Base-by-base conservation (phyloP, 2,113 vertebrate genomes). In the Chloropsis cyanopogon region DNA sequence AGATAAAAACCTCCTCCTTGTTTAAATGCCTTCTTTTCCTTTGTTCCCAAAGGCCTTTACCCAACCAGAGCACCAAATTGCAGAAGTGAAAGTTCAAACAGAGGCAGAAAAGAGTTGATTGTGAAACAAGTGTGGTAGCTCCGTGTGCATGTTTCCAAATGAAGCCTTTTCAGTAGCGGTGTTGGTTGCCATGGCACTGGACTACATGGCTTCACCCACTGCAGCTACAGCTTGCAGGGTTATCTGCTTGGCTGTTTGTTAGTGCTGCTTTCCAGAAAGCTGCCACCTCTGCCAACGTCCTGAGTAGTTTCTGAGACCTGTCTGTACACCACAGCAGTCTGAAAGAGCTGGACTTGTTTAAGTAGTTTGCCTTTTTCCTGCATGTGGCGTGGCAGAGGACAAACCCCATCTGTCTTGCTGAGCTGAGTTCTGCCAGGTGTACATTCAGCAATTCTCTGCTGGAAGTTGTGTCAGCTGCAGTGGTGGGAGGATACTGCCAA, bases 331-430 rank as follows among this genome's bases (percentile, higher is more conserved):
- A 0, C 8, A 75, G 42, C 37, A 41, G 37, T 65, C 31, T 50
- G 26, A 24, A 39, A 4, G 13, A 37, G 9, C 35, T 59, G 35
- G 13, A 14, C 17, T 75, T 26, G 26, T 49, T 81, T 20, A 49
- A 64, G 19, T 28, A 81, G 12, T 65, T 35, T 24, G 37, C 28
- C 17, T 82, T 83, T 79, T 33, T 29, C 25, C 18, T 68, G 13
- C 14, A 1, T 19, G 5, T 2, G 1, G 25, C 1, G 1, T 2
- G 2, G n/a, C 33, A 50, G 60, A 78, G 61, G 52, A 28, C 29
- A 54, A 49, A 75, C 7, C 56, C 56, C 7, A 2, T 57, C n/a
- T 11, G 13, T 41, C 26, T 47, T 0, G 0, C n/a, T 61, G 33
- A 49, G 59, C 14, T 8, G 39, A 37, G 31, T 68, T 63, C 41